Evolutionary conservation across 2,797 vertebrate species (phyloP).

Genomic region (Oreonectes daqikongensis): DNA sequence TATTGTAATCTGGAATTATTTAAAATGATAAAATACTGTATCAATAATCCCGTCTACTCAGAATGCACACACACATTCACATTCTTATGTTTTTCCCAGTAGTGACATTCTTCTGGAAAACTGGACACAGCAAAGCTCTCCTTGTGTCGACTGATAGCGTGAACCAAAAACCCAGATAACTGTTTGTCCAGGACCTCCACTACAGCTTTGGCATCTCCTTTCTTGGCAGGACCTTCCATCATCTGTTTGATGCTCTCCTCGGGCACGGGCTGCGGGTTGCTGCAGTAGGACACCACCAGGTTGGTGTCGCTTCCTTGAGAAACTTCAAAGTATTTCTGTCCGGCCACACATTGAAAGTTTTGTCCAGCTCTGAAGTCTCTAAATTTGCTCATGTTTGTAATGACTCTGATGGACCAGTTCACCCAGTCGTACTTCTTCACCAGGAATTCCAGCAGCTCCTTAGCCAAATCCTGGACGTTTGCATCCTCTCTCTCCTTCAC

Average conservation of each 20-base stretch:
- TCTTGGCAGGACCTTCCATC: slow-evolving; percentile 72
- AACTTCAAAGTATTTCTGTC: slow-evolving; percentile 75
- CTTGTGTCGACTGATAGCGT: slow-evolving; percentile 77
- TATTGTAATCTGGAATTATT: neutral
- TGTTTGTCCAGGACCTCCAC: slow-evolving; percentile 73
- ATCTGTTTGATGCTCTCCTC: slow-evolving; percentile 64
- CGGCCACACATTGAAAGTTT: slow-evolving; percentile 73
- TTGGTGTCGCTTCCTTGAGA: slow-evolving; percentile 71
- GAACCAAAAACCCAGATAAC: slow-evolving; percentile 74
- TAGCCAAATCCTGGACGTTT: slow-evolving; percentile 63
- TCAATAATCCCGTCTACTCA: slow-evolving; percentile 59
- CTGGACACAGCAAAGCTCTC: slow-evolving; percentile 73
- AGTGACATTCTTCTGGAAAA: slow-evolving; percentile 79
- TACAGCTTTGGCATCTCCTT: slow-evolving; percentile 67
- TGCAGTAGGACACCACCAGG: slow-evolving; percentile 77
- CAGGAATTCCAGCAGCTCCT: slow-evolving; percentile 71
- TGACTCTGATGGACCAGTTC: slow-evolving; percentile 78
- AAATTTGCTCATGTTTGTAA: slow-evolving; percentile 71
- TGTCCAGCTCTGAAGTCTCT: slow-evolving; percentile 75
- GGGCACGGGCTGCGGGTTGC: slow-evolving; percentile 67
- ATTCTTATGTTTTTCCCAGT: slow-evolving; percentile 80
- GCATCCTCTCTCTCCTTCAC: slow-evolving; percentile 66
- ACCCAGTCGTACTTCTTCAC: slow-evolving; percentile 80
- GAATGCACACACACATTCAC: slow-evolving; percentile 80
- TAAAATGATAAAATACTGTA: neutral